Base-by-base conservation (phyloP, 2,888 invertebrate genomes). In the Drosophila helvetica region DNA sequence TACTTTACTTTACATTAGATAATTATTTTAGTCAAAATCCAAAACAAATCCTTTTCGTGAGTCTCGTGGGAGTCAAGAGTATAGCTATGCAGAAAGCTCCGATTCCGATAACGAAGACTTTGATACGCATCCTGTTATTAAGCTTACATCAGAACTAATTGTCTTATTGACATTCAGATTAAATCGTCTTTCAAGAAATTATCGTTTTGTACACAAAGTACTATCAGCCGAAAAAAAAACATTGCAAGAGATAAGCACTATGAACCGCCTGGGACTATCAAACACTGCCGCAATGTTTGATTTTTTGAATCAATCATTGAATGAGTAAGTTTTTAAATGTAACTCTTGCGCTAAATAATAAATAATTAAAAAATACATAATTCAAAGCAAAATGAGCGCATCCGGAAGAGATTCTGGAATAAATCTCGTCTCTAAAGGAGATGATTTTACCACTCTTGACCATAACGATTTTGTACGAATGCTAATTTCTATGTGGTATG, bases 151-250 rank as follows among this genome's bases (percentile, higher is more conserved):
- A 5, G 80, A 80, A 17, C 50, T 88, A 5, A 58, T 86, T 22
- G 53, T 75, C 15, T 47, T 80, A 4, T 7, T 83, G 6, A 86
- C 88, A 3, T 52, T 75, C 6, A 74, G 74, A 83, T 93, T 98
- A 58, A 97, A 98, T 93, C 94, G 93, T 80, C 9, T 96, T 81
- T 98, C 99, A 0, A 94, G 96, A 56, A 98, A 99, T 92, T 98
- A 98, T 92, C 94, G 99, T 86, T 98, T 98, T 91, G 97, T 99
- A 0, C 96, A 98, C 8, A 95, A 95, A 78, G 96, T 97, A 17
- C 93, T 99, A 46, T 95, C 96, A 0, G 94, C 95, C 64, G 99
- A 99, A 91, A 98, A 98, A 92, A 96, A 95, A 91, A 92, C 94
- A 67, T 92, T 98, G 12, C 98, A 97, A 94, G 96, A 96, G 92